phyloP scores from a whole-genome alignment of 2,888 invertebrate genomes.

The Trichacis sp. region DNA sequence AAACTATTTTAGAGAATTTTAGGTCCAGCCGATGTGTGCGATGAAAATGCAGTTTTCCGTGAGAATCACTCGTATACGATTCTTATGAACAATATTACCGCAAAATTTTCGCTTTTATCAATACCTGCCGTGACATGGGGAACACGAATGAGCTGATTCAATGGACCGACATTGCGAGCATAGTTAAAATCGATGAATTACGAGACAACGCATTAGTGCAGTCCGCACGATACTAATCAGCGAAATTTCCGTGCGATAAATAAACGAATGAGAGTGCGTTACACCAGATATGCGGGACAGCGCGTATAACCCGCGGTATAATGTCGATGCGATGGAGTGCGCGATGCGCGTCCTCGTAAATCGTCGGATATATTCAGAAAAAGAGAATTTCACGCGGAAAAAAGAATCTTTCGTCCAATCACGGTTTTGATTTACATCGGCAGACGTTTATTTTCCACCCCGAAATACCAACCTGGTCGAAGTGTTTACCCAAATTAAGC shows the following conservation, averaged over 20 bases:
- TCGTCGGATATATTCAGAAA: constrained; percentile 44
- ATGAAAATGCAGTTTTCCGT: no score
- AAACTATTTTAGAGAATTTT: no score
- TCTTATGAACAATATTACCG: constrained; percentile 40
- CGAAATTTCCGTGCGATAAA: constrained; percentile 69
- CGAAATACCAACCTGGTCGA: background rate
- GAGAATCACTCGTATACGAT: constrained; percentile 20
- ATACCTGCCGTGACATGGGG: constrained; percentile 39
- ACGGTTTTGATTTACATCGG: constrained; percentile 30
- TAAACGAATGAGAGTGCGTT: constrained; percentile 64
- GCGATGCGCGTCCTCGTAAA: constrained; percentile 37
- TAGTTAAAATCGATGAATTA: constrained; percentile 68
- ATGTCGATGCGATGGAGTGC: constrained; percentile 47
- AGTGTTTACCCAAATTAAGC: background rate
- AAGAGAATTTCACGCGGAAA: constrained; percentile 40
- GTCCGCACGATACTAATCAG: constrained; percentile 69
- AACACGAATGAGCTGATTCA: constrained; percentile 54
- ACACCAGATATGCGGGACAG: constrained; percentile 53
- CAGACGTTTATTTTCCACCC: background rate
- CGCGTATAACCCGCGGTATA: constrained; percentile 43
- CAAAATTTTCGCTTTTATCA: constrained; percentile 39
- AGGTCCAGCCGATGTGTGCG: no score
- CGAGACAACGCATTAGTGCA: constrained; percentile 68
- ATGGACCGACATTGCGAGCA: constrained; percentile 53
- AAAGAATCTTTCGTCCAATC: constrained; percentile 34